Percentiles rank a stretch among this genome's conserved stretches.
Conservation (phyloP, 2,113 vertebrate species). For the Egretta garzetta region DNA sequence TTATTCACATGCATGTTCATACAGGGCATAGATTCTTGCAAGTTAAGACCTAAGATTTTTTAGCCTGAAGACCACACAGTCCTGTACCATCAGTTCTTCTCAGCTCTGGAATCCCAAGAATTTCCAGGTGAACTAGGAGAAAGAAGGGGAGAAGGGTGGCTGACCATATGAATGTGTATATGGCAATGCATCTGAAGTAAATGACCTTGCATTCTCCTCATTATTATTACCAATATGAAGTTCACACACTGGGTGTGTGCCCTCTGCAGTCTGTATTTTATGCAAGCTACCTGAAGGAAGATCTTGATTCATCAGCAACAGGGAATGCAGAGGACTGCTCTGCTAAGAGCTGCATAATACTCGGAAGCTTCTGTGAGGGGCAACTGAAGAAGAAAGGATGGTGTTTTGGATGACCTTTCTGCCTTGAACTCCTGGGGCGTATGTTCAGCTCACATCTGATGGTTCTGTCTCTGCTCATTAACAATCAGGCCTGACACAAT, state of each 20-base stretch:
- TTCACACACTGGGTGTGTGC: neutral
- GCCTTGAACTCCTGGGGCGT: neutral
- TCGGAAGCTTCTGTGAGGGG: neutral
- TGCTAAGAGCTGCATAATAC: neutral
- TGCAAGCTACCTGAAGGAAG: neutral
- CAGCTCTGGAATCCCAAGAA: neutral
- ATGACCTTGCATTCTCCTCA: neutral
- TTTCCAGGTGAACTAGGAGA: neutral
- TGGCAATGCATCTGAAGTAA: neutral
- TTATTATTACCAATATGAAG: neutral
- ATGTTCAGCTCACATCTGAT: neutral
- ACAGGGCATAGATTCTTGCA: neutral
- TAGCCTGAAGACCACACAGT: neutral
- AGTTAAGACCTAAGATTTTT: neutral
- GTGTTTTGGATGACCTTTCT: neutral
- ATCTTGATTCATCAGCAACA: neutral
- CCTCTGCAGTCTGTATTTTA: neutral
- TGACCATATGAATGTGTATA: neutral
- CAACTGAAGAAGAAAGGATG: neutral
- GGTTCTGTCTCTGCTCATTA: neutral
- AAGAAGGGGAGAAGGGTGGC: neutral
- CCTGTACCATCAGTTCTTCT: neutral
- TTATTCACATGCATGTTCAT: neutral
- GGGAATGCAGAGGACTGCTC: neutral
- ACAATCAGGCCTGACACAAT: neutral